phyloP scores from a whole-genome alignment of 2,113 vertebrate genomes.

The Ageneiosus marmoratus region DNA sequence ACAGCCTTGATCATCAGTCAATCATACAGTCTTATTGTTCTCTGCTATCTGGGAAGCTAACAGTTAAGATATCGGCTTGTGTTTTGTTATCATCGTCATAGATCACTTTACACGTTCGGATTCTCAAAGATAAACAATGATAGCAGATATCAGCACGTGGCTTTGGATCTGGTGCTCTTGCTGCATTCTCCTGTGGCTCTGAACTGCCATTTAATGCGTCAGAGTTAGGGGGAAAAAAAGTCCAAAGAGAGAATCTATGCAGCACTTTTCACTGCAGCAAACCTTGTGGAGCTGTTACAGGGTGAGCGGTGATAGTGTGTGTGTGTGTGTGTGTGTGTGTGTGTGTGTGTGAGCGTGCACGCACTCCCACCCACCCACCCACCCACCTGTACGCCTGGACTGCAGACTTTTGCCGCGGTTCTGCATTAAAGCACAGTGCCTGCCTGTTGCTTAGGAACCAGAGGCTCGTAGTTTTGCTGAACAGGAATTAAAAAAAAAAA shows the following conservation, averaged over 20 bases:
- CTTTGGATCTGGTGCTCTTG: not conserved
- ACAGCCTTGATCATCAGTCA: not conserved
- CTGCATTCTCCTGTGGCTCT: constrained; percentile 14
- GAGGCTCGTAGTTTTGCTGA: constrained; percentile 67
- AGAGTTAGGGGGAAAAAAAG: not conserved
- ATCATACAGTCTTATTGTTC: not conserved
- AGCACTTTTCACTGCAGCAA: constrained; percentile 41
- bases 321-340: not conserved
- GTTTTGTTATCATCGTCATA: constrained; percentile 3
- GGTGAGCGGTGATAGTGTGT: constrained; percentile 19
- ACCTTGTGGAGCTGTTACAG: constrained; percentile 31
- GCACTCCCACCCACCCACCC: not conserved
- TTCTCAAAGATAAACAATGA: not conserved
- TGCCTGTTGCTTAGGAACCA: constrained; percentile 80
- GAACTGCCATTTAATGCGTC: constrained; percentile 29
- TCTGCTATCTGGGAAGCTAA: not conserved
- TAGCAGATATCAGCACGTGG: not conserved
- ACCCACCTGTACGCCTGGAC: constrained; percentile 68
- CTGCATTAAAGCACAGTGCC: constrained; percentile 71
- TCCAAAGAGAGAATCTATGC: constrained; percentile 17
- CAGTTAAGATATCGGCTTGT: not conserved
- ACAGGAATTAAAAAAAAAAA: constrained; percentile 35
- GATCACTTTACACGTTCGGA: not conserved
- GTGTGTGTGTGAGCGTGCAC: too few species aligned
- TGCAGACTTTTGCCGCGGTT: constrained; percentile 70